Conservation (phyloP, 2,113 vertebrate species). For the Accipiter cooperii region DNA sequence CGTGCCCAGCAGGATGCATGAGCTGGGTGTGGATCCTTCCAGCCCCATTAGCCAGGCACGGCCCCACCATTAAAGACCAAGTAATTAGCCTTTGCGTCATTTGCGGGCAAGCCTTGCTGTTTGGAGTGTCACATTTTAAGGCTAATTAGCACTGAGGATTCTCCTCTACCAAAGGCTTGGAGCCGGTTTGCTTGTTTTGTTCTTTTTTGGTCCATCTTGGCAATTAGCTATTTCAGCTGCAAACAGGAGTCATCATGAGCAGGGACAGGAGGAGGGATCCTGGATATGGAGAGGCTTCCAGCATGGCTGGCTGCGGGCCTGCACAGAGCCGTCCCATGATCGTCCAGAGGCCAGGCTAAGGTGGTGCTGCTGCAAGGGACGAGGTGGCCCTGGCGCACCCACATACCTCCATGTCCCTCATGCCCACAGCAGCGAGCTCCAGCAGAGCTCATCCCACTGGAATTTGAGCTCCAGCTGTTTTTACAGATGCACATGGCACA, state of each 20-base stretch:
- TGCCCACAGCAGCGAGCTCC: not conserved
- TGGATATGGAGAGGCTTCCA: not conserved
- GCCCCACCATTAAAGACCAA: slow-evolving; percentile 24
- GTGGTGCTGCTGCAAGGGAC: not conserved
- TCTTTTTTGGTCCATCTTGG: not conserved
- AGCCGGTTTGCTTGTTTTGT: slow-evolving; percentile 29
- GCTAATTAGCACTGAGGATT: slow-evolving; percentile 50
- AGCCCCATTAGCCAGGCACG: slow-evolving; percentile 41
- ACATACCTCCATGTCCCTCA: fast-evolving
- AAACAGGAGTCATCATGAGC: not conserved
- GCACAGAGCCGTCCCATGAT: not conserved
- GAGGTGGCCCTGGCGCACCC: not conserved
- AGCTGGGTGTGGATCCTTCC: slow-evolving; percentile 42
- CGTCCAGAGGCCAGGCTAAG: not conserved
- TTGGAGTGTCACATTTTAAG: slow-evolving; percentile 31
- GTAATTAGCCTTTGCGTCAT: slow-evolving; percentile 57
- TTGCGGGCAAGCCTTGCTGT: slow-evolving; percentile 32
- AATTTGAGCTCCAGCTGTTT: not conserved
- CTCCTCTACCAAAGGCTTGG: slow-evolving; percentile 32
- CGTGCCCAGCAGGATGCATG: slow-evolving; percentile 23
- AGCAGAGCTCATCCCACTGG: not conserved
- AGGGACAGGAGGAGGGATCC: not conserved
- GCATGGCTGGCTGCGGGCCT: not conserved
- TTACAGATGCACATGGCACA: not conserved
- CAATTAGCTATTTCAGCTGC: slow-evolving; percentile 26